Base-by-base conservation (phyloP, 2,113 vertebrate species). In the Empidonax alnorum region DNA sequence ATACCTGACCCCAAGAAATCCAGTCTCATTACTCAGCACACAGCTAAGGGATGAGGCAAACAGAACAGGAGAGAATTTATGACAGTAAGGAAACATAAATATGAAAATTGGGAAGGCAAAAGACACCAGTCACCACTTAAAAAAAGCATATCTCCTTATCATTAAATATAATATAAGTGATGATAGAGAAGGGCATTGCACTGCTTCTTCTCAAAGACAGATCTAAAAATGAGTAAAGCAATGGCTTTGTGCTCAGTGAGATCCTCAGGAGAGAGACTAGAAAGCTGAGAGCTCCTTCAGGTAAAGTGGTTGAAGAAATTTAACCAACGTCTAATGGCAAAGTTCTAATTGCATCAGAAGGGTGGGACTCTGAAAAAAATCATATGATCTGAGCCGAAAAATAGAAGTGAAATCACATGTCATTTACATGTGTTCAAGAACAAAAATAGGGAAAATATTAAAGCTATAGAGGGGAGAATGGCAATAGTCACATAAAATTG, bases 381-480 rank as follows among this genome's bases (percentile, higher is more conserved):
- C 20, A 2, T 21, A 21, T 9, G 11, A 14, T 37, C 7, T 50
- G 14, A 68, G 15, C 0, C 50, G 16, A 72, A 81, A 73, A 76
- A 19, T 0, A 68, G 0, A 5, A 66, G 6, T 14, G 16, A 21
- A 10, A 52, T 37, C 11, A 42, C 7, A 55, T 17, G 14, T 5
- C 31, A 59, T 59, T 84, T 66, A 59, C 2, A 35, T 19, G 12
- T 65, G 24, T 19, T 84, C 61, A 63, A 68, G 23, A 85, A 31
- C 5, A 6, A 85, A 82, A 83, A 47, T 1, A 56, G 6, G 28
- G 14, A 44, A 83, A 90, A 91, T 15, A 59, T 47, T 37, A 61
- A 23, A 69, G 10, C 5, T 31, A 12, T 7, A 30, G 1, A 49
- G 9, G 10, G 14, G 14, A 20, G 10, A 61, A 66, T 1, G 3